Base-by-base conservation (phyloP, 2,888 invertebrate species). In the Caenorhabditis panamensis region DNA sequence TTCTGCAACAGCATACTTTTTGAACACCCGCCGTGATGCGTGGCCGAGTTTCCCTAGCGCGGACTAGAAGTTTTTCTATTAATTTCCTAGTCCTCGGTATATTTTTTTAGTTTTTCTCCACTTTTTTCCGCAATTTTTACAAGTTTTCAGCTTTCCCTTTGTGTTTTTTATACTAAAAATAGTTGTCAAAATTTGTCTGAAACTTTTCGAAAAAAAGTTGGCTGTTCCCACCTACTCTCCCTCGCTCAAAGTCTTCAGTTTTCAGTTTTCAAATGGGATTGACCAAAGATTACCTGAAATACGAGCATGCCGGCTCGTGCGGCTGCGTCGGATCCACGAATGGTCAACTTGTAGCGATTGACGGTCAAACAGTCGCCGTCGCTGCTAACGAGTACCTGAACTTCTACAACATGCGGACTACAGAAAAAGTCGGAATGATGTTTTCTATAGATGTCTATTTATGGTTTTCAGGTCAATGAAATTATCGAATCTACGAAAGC, bases 381-480 rank as follows among this genome's bases (percentile, higher is more conserved):
- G 96, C 95, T 64, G 96, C 96, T 9, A 95, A 96, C 90, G 97
- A 98, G 93, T 95, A 96, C 93, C 95, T 96, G 79, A 94, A 95
- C 89, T 93, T 98, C 89, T 98, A 97, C 96, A 97, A 98, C 92
- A 93, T 97, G 91, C 94, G 95, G 90, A 94, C 95, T 8, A 94
- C 95, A 49, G 94, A 95, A 91, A 95, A 94, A 93, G 94, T 95
- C 22, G 13, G 68, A 2, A 24, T 26, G 2, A 11, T 11, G 1
- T 16, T 63, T 47, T 13, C n/a, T 37, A n/a, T 59, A 24, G 2
- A 13, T 1, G 47, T 26, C 16, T 26, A 18, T 31, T 4, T 6
- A 26, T 5, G n/a, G 31, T 62, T 59, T 86, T 79, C 56, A 89
- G 89, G 79, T 83, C 4, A 76, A 78, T 31, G 82, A 85, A 71